Evolutionary conservation across 2,797 vertebrate genomes (phyloP).

Genomic region (Craterocephalus amniculus): DNA sequence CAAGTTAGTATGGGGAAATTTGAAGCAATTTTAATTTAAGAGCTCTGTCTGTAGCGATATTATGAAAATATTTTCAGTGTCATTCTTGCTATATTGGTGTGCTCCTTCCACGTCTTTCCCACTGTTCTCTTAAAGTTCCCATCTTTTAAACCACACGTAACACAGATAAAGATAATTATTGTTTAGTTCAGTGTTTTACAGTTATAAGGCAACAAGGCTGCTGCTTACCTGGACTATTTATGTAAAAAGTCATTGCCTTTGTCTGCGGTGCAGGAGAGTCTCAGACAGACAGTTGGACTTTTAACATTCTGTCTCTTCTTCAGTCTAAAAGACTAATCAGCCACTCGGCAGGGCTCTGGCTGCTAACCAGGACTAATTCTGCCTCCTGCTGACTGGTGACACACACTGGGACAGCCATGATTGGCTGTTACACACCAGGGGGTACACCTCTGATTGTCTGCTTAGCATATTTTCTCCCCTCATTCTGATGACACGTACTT

Average conservation of each 20-base stretch:
- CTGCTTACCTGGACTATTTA: conserved; percentile 29
- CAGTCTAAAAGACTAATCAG: conserved; percentile 89
- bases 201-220: conserved; percentile 29
- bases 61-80: not conserved
- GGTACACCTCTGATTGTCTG: conserved; percentile 88
- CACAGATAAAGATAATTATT: conserved; percentile 6
- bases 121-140: not conserved
- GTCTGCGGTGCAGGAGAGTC: conserved; percentile 57
- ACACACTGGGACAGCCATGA: conserved; percentile 79
- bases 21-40: not conserved
- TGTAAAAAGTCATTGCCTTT: conserved; percentile 52
- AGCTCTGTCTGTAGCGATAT: not conserved
- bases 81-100: not conserved
- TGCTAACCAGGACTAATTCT: conserved; percentile 91
- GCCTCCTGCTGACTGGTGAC: conserved; percentile 81
- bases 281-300: conserved; percentile 64
- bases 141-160: conserved; percentile 4
- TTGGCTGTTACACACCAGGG: conserved; percentile 86
- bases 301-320: conserved; percentile 76
- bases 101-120: not conserved
- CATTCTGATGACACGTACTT: conserved; percentile 70
- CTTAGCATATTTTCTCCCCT: conserved; percentile 85
- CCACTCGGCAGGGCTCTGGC: conserved; percentile 88
- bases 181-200: conserved; percentile 31
- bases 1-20: not conserved